Evolutionary conservation across 2,888 invertebrate genomes (phyloP).

Genomic region (Napeogenes sylphis): DNA sequence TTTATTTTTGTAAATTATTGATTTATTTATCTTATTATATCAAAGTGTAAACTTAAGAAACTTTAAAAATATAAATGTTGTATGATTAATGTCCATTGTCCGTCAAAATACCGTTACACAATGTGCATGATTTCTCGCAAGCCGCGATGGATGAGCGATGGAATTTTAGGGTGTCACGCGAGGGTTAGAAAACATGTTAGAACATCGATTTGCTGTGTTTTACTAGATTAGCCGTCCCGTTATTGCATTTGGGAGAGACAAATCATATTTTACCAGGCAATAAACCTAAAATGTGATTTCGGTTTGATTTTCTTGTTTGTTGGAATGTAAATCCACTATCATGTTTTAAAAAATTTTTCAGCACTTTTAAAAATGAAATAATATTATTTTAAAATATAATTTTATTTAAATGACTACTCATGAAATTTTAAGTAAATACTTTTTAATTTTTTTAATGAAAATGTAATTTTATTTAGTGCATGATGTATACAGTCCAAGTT

Average conservation of each 20-base stretch:
- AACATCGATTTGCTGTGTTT: slow-evolving; percentile 36
- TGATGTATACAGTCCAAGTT: no score
- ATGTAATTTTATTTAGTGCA: no score
- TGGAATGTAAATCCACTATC: no score
- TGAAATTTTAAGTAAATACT: neutral
- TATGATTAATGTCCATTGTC: neutral
- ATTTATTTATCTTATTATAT: no score
- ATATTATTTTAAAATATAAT: no score
- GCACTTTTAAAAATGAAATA: neutral
- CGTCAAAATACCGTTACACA: slow-evolving; percentile 9
- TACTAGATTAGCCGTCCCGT: slow-evolving; percentile 35
- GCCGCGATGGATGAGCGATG: slow-evolving; percentile 44
- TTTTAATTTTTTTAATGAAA: no score
- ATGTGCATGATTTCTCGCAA: slow-evolving; percentile 13
- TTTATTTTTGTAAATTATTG: no score
- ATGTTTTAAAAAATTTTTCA: neutral
- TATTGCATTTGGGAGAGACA: slow-evolving; percentile 34
- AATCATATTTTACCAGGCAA: slow-evolving; percentile 31
- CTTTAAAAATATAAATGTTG: neutral
- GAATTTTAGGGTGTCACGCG: slow-evolving; percentile 38
- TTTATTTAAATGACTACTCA: no score
- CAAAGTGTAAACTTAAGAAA: neutral
- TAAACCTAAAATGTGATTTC: slow-evolving; percentile 25
- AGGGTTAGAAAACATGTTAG: slow-evolving; percentile 38
- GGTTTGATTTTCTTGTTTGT: slow-evolving; percentile 19